These are phyloP conservation scores for Nibea albiflora DNA, from an alignment of 2,113 vertebrate genomes.

Conservation along the genomic window DNA sequence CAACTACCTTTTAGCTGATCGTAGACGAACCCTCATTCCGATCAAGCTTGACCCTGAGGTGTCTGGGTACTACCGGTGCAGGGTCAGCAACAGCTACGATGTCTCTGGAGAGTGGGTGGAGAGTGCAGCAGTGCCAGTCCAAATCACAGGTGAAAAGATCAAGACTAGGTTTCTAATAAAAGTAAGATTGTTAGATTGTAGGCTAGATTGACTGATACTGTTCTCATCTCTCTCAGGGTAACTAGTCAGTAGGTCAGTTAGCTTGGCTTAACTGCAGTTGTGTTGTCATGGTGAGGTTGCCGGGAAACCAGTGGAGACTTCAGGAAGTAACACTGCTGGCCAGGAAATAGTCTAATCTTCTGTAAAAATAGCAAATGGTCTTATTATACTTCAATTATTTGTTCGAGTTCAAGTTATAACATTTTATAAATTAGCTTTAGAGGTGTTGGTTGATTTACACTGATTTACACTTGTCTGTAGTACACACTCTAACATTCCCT, in stretches of 20 bases:
- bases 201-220: not conserved
- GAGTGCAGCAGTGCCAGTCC: constrained; percentile 72
- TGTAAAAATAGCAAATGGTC: not conserved
- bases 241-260: not conserved
- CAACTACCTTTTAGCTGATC: constrained; percentile 18
- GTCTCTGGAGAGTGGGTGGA: constrained; percentile 73
- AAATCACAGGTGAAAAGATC: constrained; percentile 68
- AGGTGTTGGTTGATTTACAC: not conserved
- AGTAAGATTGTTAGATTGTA: not conserved
- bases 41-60: constrained; percentile 45
- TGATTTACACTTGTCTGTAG: no score
- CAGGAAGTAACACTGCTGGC: not conserved
- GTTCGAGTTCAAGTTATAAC: not conserved
- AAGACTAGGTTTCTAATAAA: not conserved
- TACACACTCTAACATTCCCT: no score
- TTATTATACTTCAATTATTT: not conserved
- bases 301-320: no score
- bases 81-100: constrained; percentile 80
- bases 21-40: constrained; percentile 69
- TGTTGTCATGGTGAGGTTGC: no score
- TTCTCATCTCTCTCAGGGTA: not conserved
- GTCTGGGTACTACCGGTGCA: constrained; percentile 80
- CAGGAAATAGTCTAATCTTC: not conserved
- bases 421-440: not conserved
- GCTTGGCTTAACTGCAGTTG: not conserved